Percentiles rank a stretch among this genome's conserved stretches.
These are phyloP conservation scores for Tanypteryx hageni DNA, from an alignment of 2,888 invertebrate genomes.

Conservation along the genomic window DNA sequence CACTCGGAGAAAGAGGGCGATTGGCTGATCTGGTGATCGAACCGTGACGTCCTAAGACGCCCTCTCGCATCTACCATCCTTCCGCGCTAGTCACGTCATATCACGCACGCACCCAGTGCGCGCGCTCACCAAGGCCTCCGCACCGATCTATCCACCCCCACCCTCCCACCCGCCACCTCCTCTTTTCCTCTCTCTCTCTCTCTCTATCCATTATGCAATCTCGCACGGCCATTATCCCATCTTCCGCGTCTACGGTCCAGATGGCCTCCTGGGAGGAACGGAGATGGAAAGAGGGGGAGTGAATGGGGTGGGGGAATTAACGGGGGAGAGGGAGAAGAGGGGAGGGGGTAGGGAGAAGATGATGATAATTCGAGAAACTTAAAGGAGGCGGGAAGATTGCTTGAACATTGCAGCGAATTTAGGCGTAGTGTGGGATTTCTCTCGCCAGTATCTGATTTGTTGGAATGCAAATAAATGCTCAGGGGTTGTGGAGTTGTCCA, in stretches of 20 bases:
- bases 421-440: background rate
- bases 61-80: background rate
- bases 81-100: background rate
- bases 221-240: slow-evolving; percentile 50
- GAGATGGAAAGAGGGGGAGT: background rate
- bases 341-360: too few relatives aligned
- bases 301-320: background rate
- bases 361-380: background rate
- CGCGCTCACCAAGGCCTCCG: background rate
- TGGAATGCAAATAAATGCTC: too few relatives aligned
- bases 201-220: slow-evolving; percentile 39
- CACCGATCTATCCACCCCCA: background rate
- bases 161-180: background rate
- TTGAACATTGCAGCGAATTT: background rate
- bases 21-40: too few relatives aligned
- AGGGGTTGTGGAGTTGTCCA: too few relatives aligned
- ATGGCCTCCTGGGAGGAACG: slow-evolving; percentile 30
- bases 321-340: too few relatives aligned
- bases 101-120: background rate
- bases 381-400: background rate
- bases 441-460: background rate
- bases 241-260: slow-evolving; percentile 16
- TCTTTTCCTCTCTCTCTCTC: too few relatives aligned
- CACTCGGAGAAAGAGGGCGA: too few relatives aligned
- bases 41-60: too few relatives aligned